phyloP scores from a whole-genome alignment of 2,113 vertebrate genomes.

The Bothrops jararaca region DNA sequence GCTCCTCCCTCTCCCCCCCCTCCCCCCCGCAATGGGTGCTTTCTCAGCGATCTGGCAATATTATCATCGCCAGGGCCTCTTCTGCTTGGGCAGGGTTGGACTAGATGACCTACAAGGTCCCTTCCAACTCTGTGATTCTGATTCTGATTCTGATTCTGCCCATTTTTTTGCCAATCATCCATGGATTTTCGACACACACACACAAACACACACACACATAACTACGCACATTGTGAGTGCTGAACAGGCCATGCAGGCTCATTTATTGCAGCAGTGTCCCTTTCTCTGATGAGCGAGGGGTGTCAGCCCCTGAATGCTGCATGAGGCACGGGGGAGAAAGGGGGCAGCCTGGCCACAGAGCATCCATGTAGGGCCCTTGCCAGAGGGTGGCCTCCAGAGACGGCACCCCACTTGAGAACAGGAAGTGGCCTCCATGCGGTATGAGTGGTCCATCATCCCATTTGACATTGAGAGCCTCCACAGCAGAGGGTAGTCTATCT shows the following conservation, averaged over 20 bases:
- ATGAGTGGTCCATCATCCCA: not conserved
- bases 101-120: too few relatives aligned
- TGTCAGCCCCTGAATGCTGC: too few relatives aligned
- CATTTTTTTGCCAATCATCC: too few relatives aligned
- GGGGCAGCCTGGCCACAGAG: not conserved
- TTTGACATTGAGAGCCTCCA: not conserved
- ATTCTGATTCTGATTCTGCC: too few relatives aligned
- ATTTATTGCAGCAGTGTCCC: not conserved
- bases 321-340: not conserved
- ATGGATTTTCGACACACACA: too few relatives aligned
- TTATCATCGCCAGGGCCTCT: not conserved
- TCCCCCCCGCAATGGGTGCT: not conserved
- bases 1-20: not conserved
- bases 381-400: not conserved
- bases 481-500: not conserved
- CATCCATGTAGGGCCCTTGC: not conserved
- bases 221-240: too few relatives aligned
- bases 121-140: too few relatives aligned
- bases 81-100: too few relatives aligned
- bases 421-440: not conserved
- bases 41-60: not conserved
- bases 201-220: too few relatives aligned
- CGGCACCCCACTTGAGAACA: not conserved
- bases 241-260: not conserved
- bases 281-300: not conserved